Evolutionary conservation across 2,113 vertebrate genomes (phyloP), one percentile per base, ranked within the genome.

Genomic region (Butastur rufipennis): DNA sequence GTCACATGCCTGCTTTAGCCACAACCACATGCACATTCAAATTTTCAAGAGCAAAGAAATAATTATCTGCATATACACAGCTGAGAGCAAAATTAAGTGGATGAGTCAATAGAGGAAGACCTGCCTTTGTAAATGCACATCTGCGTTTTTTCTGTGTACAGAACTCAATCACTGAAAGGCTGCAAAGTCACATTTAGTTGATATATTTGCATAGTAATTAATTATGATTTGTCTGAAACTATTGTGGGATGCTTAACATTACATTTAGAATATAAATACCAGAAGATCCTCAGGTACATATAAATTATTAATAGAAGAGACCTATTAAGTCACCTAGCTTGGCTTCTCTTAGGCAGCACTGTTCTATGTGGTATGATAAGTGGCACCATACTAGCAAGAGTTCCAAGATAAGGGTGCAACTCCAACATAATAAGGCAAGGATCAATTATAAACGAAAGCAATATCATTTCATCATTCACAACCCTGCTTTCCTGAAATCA

Each of bases 121-220:
- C 40, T 84, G 47, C 13, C 43, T 84, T 86, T 4, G 1, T 43
- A 95, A 93, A 92, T 29, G 47, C 75, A 83, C 80, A 63, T 22
- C 65, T 92, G 65, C 56, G 32, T 52, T 52, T 95, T 86, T 79
- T 52, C 72, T 58, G 32, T 43, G 63, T 42, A 63, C 65, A 71
- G 40, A 31, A 73, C 47, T 94, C 73, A 84, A n/a, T 68, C 77
- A 68, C 34, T 26, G n/a, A 66, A 81, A 92, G 72, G 63, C 19
- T 88, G 45, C 40, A 38, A 77, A 81, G 56, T 81, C 72, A 63
- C 86, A 82, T 81, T 86, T 48, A 66, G 25, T 40, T 91, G 22
- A 75, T 53, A 11, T 52, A 92, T 91, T 95, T 89, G 86, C 65
- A 81, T 67, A 86, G 89, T 72, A 86, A 96, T 90, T 77, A 83